These are phyloP conservation scores for Trachelus troglodyta DNA, from an alignment of 2,888 invertebrate genomes.

Conservation along the genomic window DNA sequence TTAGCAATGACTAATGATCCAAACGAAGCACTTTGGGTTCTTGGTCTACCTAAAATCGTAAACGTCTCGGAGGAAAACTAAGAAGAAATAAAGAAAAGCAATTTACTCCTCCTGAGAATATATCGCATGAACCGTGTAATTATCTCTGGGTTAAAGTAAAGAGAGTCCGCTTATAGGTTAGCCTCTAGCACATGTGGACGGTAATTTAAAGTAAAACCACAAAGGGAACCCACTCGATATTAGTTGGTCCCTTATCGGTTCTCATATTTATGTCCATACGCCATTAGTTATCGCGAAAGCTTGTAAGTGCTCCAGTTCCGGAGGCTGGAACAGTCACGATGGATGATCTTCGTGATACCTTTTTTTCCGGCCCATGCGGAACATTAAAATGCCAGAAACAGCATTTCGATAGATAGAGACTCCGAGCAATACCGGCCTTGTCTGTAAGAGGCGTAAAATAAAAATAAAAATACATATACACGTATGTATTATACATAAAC, in stretches of 20 bases:
- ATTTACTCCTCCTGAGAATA: background rate
- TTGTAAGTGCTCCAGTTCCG: slow-evolving; percentile 39
- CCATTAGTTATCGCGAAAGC: slow-evolving; percentile 54
- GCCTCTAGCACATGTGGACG: background rate
- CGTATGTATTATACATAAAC: background rate
- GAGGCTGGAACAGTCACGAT: background rate
- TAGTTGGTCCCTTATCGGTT: slow-evolving; percentile 19
- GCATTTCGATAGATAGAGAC: background rate
- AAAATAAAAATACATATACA: background rate
- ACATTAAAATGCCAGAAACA: slow-evolving; percentile 6
- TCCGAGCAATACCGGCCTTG: background rate
- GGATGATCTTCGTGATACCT: background rate
- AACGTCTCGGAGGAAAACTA: background rate
- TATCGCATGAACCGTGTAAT: background rate
- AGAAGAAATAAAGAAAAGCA: background rate
- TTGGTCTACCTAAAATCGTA: background rate
- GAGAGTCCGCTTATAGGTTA: background rate
- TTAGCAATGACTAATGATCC: background rate
- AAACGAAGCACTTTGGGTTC: background rate
- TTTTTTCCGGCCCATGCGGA: background rate
- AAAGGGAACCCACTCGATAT: background rate
- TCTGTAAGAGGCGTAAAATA: background rate
- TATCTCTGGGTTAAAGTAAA: background rate
- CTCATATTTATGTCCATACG: slow-evolving; percentile 33
- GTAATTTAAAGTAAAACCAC: slow-evolving; percentile 8